Evolutionary conservation across 2,113 vertebrate species (phyloP), one percentile per base, ranked within the genome.

Genomic region (Scomber colias): DNA sequence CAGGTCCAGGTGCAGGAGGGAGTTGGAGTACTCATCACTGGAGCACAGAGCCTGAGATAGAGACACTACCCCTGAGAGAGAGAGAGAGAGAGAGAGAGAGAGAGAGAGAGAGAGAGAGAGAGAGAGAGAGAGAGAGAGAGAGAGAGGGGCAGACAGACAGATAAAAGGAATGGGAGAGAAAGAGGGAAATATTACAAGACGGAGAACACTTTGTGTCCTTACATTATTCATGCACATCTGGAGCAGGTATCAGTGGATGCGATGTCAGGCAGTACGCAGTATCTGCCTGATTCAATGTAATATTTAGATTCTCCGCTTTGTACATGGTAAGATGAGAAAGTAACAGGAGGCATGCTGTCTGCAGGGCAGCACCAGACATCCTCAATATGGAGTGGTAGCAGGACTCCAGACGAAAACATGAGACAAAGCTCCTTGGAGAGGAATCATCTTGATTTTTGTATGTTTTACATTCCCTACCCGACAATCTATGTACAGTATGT

Each of bases 21-120:
- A 96, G 91, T 95, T 97, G 89, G 96, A 96, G 90, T 97, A 97
- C 74, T 96, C 95, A 0, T 97, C 96, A 48, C 95, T 97, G 92
- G 96, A 96, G 86, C 95, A 95, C 19, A 98, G 92, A 66, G 96
- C 96, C 94, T 97, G 97, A 89, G 96, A 96, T 82, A 98, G 95
- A 17, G 95, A 95, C 75, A 95, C 94, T 83, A 97, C 94, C 62
- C 97, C 97, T 98, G 86, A 92, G 54, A 74, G 54, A 62, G 45
- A 60, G 30, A 46, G 50, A 69, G 35, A 46, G 44, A 19, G 21
- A 16, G 17, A 27, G n/a, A 31, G 64, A n/a, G 60, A 31, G 55
- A 40, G 59, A 35, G 40, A 76, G 24, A 61, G 27, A 83, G 83
- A 92, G 54, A 74, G 54, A 62, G 45, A 60, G 30, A 46, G 50